These are phyloP conservation scores for Oreochromis tanganicae DNA, from an alignment of 2,113 vertebrate genomes.

Conservation along the genomic window DNA sequence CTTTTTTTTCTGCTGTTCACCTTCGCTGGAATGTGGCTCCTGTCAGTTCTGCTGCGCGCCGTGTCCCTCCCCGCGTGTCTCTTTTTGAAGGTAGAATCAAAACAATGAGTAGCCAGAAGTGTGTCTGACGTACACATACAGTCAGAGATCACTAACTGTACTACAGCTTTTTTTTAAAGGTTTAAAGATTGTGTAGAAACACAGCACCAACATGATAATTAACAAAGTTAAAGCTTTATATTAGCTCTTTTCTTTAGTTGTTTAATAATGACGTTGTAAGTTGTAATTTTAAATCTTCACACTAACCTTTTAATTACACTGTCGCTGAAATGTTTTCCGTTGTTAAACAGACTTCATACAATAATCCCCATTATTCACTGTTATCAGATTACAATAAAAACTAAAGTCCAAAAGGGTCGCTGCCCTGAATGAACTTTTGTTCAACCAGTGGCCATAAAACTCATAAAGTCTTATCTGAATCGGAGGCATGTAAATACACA, in stretches of 20 bases:
- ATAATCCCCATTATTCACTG: background rate
- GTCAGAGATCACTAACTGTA: background rate
- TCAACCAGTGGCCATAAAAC: background rate
- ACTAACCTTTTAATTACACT: background rate
- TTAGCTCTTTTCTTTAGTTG: background rate
- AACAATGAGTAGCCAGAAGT: conserved; percentile 15
- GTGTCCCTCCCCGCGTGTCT: background rate
- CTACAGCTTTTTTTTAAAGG: background rate
- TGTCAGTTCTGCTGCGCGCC: conserved; percentile 32
- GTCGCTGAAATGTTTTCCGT: background rate
- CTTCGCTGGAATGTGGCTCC: conserved; percentile 64
- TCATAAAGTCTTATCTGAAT: background rate
- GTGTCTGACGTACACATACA: background rate
- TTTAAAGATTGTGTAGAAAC: background rate
- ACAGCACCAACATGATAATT: background rate
- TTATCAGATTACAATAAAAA: background rate
- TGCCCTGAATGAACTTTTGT: conserved; percentile 1
- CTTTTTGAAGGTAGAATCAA: background rate
- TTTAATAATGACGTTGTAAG: background rate
- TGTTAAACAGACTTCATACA: background rate
- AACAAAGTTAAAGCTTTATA: background rate
- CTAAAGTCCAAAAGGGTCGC: background rate
- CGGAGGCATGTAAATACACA: background rate
- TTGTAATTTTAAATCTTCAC: background rate
- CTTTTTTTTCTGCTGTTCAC: conserved; percentile 50